Evolutionary conservation across 2,113 vertebrate genomes (phyloP), one percentile per base, ranked within the genome.

Genomic region (Neoarius graeffei): DNA sequence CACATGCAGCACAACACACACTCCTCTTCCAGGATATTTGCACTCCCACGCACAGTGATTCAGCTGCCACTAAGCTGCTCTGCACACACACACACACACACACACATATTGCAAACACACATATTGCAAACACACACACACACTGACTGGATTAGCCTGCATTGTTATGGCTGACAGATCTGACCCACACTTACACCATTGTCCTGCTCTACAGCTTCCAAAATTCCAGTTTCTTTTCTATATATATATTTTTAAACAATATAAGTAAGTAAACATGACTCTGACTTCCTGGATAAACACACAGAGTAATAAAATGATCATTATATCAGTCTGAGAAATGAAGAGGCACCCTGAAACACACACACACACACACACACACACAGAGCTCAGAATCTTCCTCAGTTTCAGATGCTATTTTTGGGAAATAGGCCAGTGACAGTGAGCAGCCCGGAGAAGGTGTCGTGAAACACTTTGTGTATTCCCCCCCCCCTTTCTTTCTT

Each of bases 21-120:
- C 89, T 92, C 91, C 90, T 89, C 90, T 92, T 91, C 88, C 90
- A 92, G 91, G 91, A 91, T 93, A 91, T 93, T 91, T 91, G 87
- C 87, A 92, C 92, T 91, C 92, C 91, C 89, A 92, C 92, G 85
- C 91, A 91, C 71, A 77, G 87, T 92, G 92, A 92, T 92, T 92
- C 91, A 92, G 89, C 91, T 91, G 91, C 83, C 90, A 86, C 89
- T 88, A 87, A 85, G 90, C 88, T 64, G 84, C 64, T 88, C 83
- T 56, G 3, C 15, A 0, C 48, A 14, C 83, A 60, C 76, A 42
- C 86, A 80, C 89, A 79, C 54, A 79, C 86, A 86, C 85, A 77
- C 81, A 83, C 77, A 23, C 17, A 73, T 42, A 4, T 30, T 25
- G 79, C 81, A 84, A 80, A 79, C 30, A 42, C 69, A 67, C 7